Conservation (phyloP, 1,140 invertebrate genomes). For the Mesaphorura yosii region DNA sequence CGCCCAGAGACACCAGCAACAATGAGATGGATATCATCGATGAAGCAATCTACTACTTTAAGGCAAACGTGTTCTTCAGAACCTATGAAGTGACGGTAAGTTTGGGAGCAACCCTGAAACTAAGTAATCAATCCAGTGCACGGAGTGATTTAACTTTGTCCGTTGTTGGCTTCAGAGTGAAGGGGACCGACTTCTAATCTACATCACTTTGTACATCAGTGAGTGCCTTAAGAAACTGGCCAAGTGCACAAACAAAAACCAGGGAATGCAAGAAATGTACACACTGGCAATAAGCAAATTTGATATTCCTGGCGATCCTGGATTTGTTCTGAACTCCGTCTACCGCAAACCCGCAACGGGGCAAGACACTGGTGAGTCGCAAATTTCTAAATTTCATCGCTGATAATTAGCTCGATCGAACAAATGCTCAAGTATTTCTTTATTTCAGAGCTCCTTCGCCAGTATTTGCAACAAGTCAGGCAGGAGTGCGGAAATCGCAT, state of each 20-base stretch:
- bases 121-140: constrained; percentile 7
- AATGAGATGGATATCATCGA: constrained; percentile 84
- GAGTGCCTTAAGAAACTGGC: constrained; percentile 94
- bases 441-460: constrained; percentile 70
- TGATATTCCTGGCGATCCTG: constrained; percentile 89
- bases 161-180: constrained; percentile 61
- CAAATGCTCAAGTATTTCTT: too few species aligned
- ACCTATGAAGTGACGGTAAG: constrained; percentile 94
- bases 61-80: constrained; percentile 98
- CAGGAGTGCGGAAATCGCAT: constrained; percentile 88
- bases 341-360: constrained; percentile 75
- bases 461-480: constrained; percentile 85
- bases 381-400: background rate
- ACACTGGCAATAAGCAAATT: constrained; percentile 88
- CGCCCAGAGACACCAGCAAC: constrained; percentile 49
- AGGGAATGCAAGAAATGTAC: constrained; percentile 91
- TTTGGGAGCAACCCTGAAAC: constrained; percentile 1
- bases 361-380: constrained; percentile 59
- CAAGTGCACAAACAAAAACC: constrained; percentile 76
- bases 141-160: constrained; percentile 5
- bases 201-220: constrained; percentile 95
- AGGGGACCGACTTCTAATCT: constrained; percentile 90
- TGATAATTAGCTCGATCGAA: too few species aligned
- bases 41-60: constrained; percentile 93
- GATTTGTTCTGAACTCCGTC: constrained; percentile 95